These are phyloP conservation scores for Mormyrus lacerda DNA, from an alignment of 2,113 vertebrate genomes.

Conservation along the genomic window DNA sequence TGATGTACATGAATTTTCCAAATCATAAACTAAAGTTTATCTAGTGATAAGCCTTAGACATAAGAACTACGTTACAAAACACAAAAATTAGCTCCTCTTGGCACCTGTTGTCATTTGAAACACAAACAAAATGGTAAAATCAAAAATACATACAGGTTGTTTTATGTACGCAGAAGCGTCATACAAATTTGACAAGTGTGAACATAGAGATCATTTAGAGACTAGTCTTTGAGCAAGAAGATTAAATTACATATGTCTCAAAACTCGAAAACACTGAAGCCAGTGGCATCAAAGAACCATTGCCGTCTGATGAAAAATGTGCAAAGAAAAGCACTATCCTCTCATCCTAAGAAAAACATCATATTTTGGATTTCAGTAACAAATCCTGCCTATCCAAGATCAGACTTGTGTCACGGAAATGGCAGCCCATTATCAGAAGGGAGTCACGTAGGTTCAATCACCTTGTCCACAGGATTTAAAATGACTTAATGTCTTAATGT, in stretches of 20 bases:
- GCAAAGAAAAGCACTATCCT: not conserved
- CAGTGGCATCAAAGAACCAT: not conserved
- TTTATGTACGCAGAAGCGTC: not conserved
- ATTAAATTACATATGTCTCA: not conserved
- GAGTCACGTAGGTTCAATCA: not conserved
- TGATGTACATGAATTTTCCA: not conserved
- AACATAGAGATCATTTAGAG: not conserved
- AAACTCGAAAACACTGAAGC: not conserved
- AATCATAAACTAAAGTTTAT: not conserved
- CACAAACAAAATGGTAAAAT: not conserved
- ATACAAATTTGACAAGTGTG: not conserved
- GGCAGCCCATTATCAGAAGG: not conserved
- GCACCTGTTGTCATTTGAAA: not conserved
- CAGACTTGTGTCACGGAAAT: not conserved
- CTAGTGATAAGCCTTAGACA: not conserved
- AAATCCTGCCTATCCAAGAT: not conserved
- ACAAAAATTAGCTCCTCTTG: not conserved
- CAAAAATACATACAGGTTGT: not conserved
- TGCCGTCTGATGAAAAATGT: not conserved
- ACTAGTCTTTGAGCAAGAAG: not conserved
- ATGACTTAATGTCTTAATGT: not conserved
- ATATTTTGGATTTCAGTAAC: not conserved
- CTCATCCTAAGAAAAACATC: not conserved
- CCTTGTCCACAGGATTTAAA: not conserved
- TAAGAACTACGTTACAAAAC: not conserved